A percentile compares a stretch with the other conserved stretches of the same genome.
These are phyloP conservation scores for Champsocephalus esox DNA, from an alignment of 2,797 vertebrate species.

Conservation along the genomic window DNA sequence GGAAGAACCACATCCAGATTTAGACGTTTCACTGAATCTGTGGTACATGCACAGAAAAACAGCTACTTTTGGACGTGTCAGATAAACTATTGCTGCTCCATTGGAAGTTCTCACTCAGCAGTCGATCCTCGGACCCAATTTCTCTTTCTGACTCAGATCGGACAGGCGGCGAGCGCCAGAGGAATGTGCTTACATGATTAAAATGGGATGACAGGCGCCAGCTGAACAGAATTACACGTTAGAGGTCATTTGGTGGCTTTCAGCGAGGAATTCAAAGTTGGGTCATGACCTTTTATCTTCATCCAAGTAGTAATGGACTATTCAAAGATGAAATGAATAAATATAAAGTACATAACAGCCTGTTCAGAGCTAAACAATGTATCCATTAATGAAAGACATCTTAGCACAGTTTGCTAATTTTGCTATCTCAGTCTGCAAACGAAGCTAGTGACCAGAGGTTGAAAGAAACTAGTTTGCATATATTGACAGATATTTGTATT, in stretches of 20 bases:
- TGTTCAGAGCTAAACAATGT: neutral
- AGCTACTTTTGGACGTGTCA: constrained; percentile 44
- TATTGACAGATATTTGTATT: too few relatives aligned
- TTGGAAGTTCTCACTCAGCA: constrained; percentile 42
- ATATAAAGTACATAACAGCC: constrained; percentile 2
- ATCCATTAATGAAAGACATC: neutral
- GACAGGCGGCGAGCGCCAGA: constrained; percentile 6
- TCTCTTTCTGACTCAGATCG: constrained; percentile 47
- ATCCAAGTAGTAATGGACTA: neutral
- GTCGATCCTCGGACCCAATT: constrained; percentile 17
- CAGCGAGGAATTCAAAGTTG: neutral
- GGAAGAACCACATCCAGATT: constrained; percentile 52
- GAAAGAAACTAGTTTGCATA: too few relatives aligned
- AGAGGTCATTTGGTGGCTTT: neutral
- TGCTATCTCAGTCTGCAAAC: too few relatives aligned
- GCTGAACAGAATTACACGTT: neutral
- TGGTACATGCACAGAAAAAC: constrained; percentile 30
- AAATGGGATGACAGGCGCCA: neutral
- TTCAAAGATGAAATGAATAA: neutral
- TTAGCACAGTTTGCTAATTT: too few relatives aligned
- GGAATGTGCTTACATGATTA: constrained; percentile 45
- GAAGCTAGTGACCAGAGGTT: neutral
- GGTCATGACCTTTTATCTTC: neutral
- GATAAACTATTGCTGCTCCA: constrained; percentile 64
- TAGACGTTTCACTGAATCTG: constrained; percentile 36